Evolutionary conservation across 2,797 vertebrate species (phyloP), one percentile per base, ranked within the genome.

Genomic region (Sylvilagus floridanus): DNA sequence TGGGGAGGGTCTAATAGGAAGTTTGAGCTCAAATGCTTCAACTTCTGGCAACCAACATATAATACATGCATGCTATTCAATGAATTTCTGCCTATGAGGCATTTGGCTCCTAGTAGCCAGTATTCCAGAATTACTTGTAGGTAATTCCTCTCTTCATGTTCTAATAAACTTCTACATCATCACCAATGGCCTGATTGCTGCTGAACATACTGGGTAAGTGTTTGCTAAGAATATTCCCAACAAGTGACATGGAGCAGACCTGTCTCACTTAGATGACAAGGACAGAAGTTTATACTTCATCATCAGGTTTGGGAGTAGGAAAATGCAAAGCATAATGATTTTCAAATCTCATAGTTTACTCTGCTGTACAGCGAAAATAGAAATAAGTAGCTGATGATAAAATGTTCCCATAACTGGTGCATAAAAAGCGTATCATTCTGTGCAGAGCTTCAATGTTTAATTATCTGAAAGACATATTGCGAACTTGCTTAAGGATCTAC

Each of bases 1-100:
- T 99, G 97, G 99, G 99, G 88, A 98, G 99, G 95, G 98, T 99
- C 97, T 99, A 98, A 93, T 76, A 24, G 28, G 54, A 95, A 88
- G 19, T 92, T 83, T 37, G 26, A 79, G 79, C 37, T 72, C 68
- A 87, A 94, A 91, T 75, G 69, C 79, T 97, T 92, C 95, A 96
- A 75, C 28, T 90, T 93, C 79, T 91, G 68, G 75, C 84, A 92
- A 93, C 93, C 81, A 81, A 88, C 60, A 96, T 95, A 96, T 94
- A 93, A 95, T 92, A 95, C 95, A 94, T 96, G 96, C 95, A 97
- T 97, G 97, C 97, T 97, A 94, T 79, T 69, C 90, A 84, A 97
- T 93, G 90, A 96, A 95, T 97, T 93, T 96, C 83, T 96, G 88
- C 96, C 96, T 91, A 14, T 54, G 88, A 85, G 72, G 90, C 88